Evolutionary conservation across 2,797 vertebrate species (phyloP).

Genomic region (Danio kyathit): DNA sequence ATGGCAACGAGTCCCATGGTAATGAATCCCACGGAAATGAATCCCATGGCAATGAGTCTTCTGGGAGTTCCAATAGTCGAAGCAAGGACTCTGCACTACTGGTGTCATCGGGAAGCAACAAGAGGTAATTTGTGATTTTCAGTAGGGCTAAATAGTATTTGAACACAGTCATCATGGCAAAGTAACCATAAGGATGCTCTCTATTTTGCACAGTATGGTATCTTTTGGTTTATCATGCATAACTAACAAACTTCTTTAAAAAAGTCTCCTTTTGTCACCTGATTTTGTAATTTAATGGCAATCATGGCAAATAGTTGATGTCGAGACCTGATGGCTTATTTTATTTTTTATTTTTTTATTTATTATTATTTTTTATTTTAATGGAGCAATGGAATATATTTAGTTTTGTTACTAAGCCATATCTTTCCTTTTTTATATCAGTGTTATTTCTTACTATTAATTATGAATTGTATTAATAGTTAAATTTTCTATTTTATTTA

Average conservation of each 20-base stretch:
- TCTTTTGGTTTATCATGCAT: not conserved
- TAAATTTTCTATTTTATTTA: too few species aligned
- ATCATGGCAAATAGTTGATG: not conserved
- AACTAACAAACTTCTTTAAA: not conserved
- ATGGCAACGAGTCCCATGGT: slow-evolving; percentile 79
- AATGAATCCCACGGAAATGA: slow-evolving; percentile 83
- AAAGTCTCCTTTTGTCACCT: not conserved
- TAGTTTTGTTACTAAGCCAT: too few species aligned
- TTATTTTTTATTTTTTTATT: too few species aligned
- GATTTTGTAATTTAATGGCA: not conserved
- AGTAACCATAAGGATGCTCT: too few species aligned
- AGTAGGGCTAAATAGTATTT: not conserved
- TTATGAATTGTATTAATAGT: too few species aligned
- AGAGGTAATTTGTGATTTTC: slow-evolving; percentile 78
- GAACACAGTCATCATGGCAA: not conserved
- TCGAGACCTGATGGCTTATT: too few species aligned
- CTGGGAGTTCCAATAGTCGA: slow-evolving; percentile 78
- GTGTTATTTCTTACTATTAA: too few species aligned
- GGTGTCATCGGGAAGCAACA: slow-evolving; percentile 82
- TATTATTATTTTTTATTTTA: too few species aligned
- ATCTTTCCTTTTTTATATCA: too few species aligned
- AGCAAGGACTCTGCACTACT: slow-evolving; percentile 87
- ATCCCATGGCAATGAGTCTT: slow-evolving; percentile 79
- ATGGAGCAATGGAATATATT: too few species aligned
- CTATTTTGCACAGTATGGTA: not conserved